Percentiles rank a stretch among this genome's conserved stretches.
These are phyloP conservation scores for Ctenodactylus gundi DNA, from an alignment of 2,113 vertebrate species.

Conservation along the genomic window DNA sequence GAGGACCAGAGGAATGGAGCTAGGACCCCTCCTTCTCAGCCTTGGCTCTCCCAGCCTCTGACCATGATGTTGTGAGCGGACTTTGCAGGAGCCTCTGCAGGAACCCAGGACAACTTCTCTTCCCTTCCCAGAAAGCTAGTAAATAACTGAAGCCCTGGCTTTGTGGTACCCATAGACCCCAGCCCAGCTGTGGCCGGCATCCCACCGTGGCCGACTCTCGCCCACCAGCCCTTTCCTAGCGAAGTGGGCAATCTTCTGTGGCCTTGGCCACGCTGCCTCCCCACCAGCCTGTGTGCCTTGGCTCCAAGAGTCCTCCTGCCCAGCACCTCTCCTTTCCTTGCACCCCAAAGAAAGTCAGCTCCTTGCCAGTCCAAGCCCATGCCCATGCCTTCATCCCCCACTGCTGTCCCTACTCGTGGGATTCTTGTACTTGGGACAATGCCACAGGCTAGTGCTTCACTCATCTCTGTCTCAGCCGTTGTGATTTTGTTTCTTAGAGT, in stretches of 20 bases:
- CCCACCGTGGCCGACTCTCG: too few species aligned
- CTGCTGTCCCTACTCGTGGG: not conserved
- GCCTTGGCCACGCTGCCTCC: accelerated
- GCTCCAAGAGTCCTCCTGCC: not conserved
- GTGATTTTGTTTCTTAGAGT: not conserved
- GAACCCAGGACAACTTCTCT: not conserved
- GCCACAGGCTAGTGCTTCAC: not conserved
- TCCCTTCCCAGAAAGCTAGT: not conserved
- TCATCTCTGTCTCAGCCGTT: not conserved
- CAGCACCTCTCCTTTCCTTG: not conserved
- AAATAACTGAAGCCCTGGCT: not conserved
- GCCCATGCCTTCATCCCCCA: not conserved
- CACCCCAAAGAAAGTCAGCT: not conserved
- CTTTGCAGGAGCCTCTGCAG: not conserved
- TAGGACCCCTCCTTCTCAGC: not conserved
- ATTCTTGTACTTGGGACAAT: not conserved
- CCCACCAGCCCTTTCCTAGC: accelerated
- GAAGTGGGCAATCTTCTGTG: not conserved
- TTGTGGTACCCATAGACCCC: not conserved
- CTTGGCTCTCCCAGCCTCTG: not conserved
- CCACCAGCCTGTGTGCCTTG: accelerated
- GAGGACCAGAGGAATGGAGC: not conserved
- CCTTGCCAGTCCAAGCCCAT: not conserved
- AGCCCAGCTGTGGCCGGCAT: too few species aligned
- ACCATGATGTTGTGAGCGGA: not conserved